A percentile compares a stretch with the other conserved stretches of the same genome.
phyloP scores from a whole-genome alignment of 2,888 invertebrate genomes.

The Stictocephala bisonia region DNA sequence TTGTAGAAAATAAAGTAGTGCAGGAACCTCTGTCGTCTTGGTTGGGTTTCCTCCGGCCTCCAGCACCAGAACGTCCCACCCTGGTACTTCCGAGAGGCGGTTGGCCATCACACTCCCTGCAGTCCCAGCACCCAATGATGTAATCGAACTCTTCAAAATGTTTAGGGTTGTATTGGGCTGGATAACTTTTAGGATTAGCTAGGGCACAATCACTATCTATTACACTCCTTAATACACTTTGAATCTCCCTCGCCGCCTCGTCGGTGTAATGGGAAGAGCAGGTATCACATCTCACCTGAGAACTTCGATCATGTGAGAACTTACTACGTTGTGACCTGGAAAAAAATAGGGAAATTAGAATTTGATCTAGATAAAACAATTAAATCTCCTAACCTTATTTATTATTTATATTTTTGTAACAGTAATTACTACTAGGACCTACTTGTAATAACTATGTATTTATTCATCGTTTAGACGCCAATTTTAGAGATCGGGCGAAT shows the following conservation, averaged over 20 bases:
- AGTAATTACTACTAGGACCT: no score
- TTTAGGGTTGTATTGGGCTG: conserved; percentile 19
- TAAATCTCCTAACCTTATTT: no score
- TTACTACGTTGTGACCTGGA: no score
- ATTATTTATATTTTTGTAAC: no score
- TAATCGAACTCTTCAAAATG: conserved; percentile 58
- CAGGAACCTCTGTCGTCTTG: conserved; percentile 65
- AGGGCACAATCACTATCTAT: conserved; percentile 72
- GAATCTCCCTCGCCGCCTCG: not conserved
- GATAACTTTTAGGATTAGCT: conserved; percentile 64
- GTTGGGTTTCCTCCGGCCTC: conserved; percentile 69
- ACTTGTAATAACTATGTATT: no score
- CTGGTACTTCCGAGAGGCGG: conserved; percentile 65
- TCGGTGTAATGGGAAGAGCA: not conserved
- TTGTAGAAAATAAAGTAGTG: conserved; percentile 62
- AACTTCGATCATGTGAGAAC: no score
- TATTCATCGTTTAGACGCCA: no score
- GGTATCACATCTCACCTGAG: no score
- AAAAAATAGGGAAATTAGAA: no score
- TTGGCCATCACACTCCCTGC: conserved; percentile 69
- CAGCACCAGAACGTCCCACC: conserved; percentile 67
- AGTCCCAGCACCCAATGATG: conserved; percentile 64
- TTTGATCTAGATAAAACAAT: no score
- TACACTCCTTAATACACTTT: conserved; percentile 68
- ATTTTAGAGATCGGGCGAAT: no score